A percentile compares a stretch with the other conserved stretches of the same genome.
Conservation (phyloP, 2,113 vertebrate genomes). For the Meriones unguiculatus region DNA sequence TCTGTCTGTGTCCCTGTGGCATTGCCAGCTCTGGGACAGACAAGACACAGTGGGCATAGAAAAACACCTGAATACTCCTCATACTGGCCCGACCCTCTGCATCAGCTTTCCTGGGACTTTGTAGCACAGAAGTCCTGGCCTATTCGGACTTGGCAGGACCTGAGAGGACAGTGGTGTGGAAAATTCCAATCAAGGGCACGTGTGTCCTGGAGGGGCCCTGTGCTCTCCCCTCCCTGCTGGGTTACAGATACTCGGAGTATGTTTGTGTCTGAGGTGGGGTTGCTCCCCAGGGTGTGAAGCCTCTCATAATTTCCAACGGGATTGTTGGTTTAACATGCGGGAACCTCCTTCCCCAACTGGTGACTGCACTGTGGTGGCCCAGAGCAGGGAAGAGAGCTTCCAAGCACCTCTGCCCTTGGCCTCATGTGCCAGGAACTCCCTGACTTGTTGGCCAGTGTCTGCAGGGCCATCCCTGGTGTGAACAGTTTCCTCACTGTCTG, state of each 20-base stretch:
- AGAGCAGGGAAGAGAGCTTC: not conserved
- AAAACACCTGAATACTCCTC: not conserved
- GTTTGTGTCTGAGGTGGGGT: not conserved
- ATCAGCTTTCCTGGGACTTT: not conserved
- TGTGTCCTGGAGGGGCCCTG: not conserved
- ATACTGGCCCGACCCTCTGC: not conserved
- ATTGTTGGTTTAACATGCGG: not conserved
- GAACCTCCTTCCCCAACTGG: not conserved
- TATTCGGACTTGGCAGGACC: not conserved
- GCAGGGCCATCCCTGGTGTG: not conserved
- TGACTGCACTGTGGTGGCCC: not conserved
- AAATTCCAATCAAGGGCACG: not conserved
- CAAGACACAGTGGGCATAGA: not conserved
- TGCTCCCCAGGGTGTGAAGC: not conserved
- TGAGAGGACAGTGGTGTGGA: not conserved
- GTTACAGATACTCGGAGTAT: not conserved
- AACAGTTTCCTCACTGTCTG: not conserved
- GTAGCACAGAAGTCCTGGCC: not conserved
- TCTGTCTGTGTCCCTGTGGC: not conserved
- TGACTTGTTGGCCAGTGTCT: not conserved
- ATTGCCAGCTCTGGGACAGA: not conserved
- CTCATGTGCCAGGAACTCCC: no score
- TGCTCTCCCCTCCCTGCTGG: not conserved
- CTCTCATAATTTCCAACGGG: not conserved
- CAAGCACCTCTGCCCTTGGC: not conserved